Conservation (phyloP, 1,140 invertebrate species). For the Asobara japonica region DNA sequence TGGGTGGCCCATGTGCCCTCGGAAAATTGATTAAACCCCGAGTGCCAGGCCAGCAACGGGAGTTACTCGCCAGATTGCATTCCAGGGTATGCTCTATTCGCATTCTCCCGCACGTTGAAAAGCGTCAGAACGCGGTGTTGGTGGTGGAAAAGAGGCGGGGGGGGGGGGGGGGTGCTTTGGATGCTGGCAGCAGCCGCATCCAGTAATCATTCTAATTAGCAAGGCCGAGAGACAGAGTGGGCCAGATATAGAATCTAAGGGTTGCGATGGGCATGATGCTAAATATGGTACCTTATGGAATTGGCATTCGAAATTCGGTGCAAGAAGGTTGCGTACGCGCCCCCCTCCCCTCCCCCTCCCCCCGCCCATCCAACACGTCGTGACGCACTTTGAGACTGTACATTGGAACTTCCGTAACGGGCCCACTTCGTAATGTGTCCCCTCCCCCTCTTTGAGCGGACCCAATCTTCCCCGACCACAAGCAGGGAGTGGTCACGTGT, state of each 20-base stretch:
- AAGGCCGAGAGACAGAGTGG: not conserved
- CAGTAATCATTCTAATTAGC: conserved; percentile 29
- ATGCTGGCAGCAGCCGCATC: not conserved
- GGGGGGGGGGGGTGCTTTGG: not conserved
- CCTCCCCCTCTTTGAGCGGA: too few species aligned
- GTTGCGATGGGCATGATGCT: not conserved
- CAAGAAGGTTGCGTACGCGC: too few species aligned
- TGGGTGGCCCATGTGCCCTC: not conserved
- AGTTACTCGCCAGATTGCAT: conserved; percentile 24
- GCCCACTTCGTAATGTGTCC: too few species aligned
- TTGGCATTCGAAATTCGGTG: too few species aligned
- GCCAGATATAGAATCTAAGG: not conserved
- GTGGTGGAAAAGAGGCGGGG: not conserved
- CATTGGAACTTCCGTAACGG: too few species aligned
- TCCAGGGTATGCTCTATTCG: conserved; percentile 6
- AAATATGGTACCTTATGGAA: not conserved
- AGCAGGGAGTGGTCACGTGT: too few species aligned
- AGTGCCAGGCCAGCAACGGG: conserved; percentile 20
- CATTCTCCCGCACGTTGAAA: conserved; percentile 14
- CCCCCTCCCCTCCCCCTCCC: too few species aligned
- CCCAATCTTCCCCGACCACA: too few species aligned
- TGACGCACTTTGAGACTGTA: too few species aligned
- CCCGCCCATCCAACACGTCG: too few species aligned
- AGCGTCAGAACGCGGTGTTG: not conserved
- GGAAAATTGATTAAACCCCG: conserved; percentile 29